These are phyloP conservation scores for Eonycteris spelaea DNA, from an alignment of 2,113 vertebrate species.

Conservation along the genomic window DNA sequence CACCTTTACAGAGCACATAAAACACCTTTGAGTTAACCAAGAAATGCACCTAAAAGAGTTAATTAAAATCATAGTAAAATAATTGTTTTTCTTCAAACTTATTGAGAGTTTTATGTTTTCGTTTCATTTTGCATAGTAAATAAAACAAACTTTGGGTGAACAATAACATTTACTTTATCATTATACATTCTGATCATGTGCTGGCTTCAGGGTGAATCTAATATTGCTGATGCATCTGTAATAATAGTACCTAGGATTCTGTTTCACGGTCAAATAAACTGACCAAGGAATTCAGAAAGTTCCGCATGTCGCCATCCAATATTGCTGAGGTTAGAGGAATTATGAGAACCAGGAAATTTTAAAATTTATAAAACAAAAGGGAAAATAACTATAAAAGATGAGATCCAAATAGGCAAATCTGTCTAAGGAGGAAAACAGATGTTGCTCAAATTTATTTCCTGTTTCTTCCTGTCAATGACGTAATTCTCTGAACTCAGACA, in stretches of 20 bases:
- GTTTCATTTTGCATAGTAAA: neutral
- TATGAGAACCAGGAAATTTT: constrained; percentile 51
- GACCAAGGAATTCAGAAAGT: neutral
- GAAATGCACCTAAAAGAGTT: neutral
- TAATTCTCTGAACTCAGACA: constrained; percentile 70
- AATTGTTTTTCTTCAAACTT: neutral
- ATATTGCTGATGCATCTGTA: neutral
- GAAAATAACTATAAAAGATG: constrained; percentile 73
- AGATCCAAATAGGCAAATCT: constrained; percentile 69
- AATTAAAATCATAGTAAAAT: neutral
- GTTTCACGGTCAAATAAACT: neutral
- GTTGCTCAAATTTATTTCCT: constrained; percentile 75
- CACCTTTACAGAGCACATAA: neutral
- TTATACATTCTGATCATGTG: neutral
- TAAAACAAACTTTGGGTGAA: neutral
- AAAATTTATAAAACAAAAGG: constrained; percentile 69
- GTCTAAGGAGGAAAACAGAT: constrained; percentile 77
- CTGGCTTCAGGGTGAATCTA: neutral
- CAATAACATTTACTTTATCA: neutral
- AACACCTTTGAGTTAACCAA: neutral
- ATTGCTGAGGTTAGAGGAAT: neutral
- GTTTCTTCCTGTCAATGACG: constrained; percentile 74
- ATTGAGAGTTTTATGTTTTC: neutral
- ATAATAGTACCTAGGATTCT: neutral
- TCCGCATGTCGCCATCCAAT: neutral